Evolutionary conservation across 2,113 vertebrate species (phyloP).

Genomic region (Tachysurus vachellii): DNA sequence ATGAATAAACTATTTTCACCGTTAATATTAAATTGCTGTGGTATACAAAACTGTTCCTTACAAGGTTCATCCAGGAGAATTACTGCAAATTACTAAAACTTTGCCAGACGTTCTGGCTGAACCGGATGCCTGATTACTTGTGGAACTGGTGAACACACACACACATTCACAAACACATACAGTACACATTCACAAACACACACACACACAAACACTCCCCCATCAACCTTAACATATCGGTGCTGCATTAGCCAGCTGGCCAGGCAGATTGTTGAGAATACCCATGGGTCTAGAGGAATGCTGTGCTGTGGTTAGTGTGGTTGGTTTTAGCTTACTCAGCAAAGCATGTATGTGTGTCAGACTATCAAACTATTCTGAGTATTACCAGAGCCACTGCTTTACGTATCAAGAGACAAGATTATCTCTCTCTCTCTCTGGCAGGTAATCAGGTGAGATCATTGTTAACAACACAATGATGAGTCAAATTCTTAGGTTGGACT

Average conservation of each 20-base stretch:
- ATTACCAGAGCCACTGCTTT: slow-evolving; percentile 1
- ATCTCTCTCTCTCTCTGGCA: too few species aligned
- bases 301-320: slow-evolving; percentile 49
- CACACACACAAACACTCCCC: background rate
- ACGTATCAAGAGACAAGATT: slow-evolving; percentile 17
- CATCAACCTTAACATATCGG: slow-evolving; percentile 33
- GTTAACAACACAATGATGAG: background rate
- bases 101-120: slow-evolving; percentile 12
- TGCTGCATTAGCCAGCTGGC: slow-evolving; percentile 58
- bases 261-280: slow-evolving; percentile 53
- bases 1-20: background rate
- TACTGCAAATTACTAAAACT: background rate
- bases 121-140: slow-evolving; percentile 42
- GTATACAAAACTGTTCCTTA: background rate
- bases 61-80: background rate
- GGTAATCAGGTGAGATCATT: background rate
- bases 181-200: slow-evolving; percentile 3
- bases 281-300: slow-evolving; percentile 53
- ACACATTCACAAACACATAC: too few species aligned
- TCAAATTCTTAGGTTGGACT: background rate
- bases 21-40: background rate
- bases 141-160: slow-evolving; percentile 5
- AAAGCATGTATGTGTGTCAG: slow-evolving; percentile 37
- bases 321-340: slow-evolving; percentile 54
- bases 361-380: slow-evolving; percentile 26